phyloP scores from a whole-genome alignment of 2,113 vertebrate genomes.

The Myrmophylax atrothorax region DNA sequence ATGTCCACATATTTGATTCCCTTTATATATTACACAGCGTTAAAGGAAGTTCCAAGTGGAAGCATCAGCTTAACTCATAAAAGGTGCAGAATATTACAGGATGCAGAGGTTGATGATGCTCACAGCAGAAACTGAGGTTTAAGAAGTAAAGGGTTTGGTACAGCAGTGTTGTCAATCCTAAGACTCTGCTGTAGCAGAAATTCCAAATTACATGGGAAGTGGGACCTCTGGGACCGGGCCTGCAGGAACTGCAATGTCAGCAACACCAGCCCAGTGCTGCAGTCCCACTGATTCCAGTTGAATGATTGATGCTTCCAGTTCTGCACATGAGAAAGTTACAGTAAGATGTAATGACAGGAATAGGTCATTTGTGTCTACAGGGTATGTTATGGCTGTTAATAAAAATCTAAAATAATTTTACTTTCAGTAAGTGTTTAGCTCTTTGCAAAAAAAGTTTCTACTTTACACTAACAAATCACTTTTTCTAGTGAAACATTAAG shows the following conservation, averaged over 20 bases:
- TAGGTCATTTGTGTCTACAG: background rate
- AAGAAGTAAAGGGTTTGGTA: background rate
- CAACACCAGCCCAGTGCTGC: background rate
- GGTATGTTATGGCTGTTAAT: slow-evolving; percentile 16
- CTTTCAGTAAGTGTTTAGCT: background rate
- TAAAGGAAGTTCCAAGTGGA: slow-evolving; percentile 1
- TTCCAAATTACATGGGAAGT: background rate
- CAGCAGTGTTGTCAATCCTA: background rate
- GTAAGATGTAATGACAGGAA: background rate
- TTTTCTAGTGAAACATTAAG: slow-evolving; percentile 67
- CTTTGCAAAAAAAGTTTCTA: slow-evolving; percentile 7
- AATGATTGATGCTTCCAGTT: background rate
- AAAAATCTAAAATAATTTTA: slow-evolving; percentile 25
- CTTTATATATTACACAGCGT: background rate
- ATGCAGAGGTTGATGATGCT: background rate
- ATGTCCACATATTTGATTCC: background rate
- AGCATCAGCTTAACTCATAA: background rate
- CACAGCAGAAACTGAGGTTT: background rate
- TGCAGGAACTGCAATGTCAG: background rate
- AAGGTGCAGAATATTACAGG: background rate
- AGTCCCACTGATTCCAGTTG: background rate
- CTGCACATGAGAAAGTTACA: background rate
- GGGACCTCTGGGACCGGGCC: background rate
- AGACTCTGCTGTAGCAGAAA: background rate
- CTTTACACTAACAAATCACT: slow-evolving; percentile 65